phyloP scores from a whole-genome alignment of 2,888 invertebrate species.

The Anaspis maculata region DNA sequence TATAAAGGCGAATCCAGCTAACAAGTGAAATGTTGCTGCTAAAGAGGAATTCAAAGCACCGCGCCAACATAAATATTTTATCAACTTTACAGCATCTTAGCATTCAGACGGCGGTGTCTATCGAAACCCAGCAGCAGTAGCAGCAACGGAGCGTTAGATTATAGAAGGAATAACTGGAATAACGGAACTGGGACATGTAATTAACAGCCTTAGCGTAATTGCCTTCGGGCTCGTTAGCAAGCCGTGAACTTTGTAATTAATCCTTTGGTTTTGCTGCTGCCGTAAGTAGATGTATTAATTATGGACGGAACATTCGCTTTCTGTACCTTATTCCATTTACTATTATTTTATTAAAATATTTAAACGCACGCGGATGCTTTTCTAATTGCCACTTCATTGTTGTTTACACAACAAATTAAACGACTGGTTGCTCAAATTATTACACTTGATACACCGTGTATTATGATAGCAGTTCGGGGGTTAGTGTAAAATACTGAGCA shows the following conservation, averaged over 20 bases:
- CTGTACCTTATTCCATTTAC: slow-evolving; percentile 25
- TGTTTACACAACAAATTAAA: slow-evolving; percentile 14
- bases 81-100: slow-evolving; percentile 29
- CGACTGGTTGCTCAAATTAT: slow-evolving; percentile 5
- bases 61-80: slow-evolving; percentile 32
- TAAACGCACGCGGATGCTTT: slow-evolving; percentile 24
- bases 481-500: no score
- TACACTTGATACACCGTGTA: no score
- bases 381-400: slow-evolving; percentile 24
- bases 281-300: slow-evolving; percentile 43
- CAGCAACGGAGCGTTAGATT: slow-evolving; percentile 8
- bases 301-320: slow-evolving; percentile 35
- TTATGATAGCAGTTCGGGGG: no score
- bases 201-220: slow-evolving; percentile 46
- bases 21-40: slow-evolving; percentile 9
- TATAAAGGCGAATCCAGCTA: slow-evolving; percentile 2
- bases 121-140: no score
- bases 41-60: slow-evolving; percentile 1
- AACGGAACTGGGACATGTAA: slow-evolving; percentile 38
- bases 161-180: slow-evolving; percentile 8
- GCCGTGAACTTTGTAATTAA: slow-evolving; percentile 47
- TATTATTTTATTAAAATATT: slow-evolving; percentile 29
- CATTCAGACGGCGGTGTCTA: no score
- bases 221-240: slow-evolving; percentile 46
- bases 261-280: slow-evolving; percentile 42